phyloP scores from a whole-genome alignment of 2,888 invertebrate species.

The Xylocampa areola region DNA sequence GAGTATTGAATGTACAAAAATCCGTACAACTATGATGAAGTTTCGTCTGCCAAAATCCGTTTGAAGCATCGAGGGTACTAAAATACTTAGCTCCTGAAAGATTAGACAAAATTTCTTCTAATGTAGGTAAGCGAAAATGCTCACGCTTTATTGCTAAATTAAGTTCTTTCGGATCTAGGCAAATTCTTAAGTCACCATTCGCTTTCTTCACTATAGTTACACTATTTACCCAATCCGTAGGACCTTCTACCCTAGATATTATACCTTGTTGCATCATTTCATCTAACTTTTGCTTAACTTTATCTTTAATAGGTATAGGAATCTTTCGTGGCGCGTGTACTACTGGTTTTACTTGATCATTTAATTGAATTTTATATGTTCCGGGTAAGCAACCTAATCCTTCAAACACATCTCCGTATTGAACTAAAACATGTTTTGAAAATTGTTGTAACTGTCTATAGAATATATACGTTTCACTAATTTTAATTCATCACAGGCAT shows the following conservation, averaged over 20 bases:
- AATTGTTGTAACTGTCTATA: background rate
- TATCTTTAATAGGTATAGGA: background rate
- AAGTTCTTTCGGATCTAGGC: conserved; percentile 56
- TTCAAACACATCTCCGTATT: conserved; percentile 22
- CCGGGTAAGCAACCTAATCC: conserved; percentile 16
- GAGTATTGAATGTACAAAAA: conserved; percentile 54
- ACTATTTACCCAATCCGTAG: conserved; percentile 56
- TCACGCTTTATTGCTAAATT: conserved; percentile 46
- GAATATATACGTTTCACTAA: conserved; percentile 41
- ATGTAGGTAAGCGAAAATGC: conserved; percentile 47
- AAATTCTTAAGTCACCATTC: conserved; percentile 54
- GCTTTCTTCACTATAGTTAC: conserved; percentile 56
- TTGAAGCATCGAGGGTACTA: conserved; percentile 47
- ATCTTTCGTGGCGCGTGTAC: conserved; percentile 48
- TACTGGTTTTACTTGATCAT: conserved; percentile 32
- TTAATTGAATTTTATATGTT: conserved; percentile 34
- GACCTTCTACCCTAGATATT: conserved; percentile 1
- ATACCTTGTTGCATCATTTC: too few species aligned
- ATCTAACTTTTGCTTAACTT: too few species aligned
- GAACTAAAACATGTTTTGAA: conserved; percentile 16
- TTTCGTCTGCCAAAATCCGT: conserved; percentile 45
- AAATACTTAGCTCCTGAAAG: conserved; percentile 44
- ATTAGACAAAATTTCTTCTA: conserved; percentile 41
- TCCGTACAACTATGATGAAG: conserved; percentile 36
- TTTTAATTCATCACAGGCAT: conserved; percentile 42